Evolutionary conservation across 2,113 vertebrate genomes (phyloP).

Genomic region (Tursiops truncatus): DNA sequence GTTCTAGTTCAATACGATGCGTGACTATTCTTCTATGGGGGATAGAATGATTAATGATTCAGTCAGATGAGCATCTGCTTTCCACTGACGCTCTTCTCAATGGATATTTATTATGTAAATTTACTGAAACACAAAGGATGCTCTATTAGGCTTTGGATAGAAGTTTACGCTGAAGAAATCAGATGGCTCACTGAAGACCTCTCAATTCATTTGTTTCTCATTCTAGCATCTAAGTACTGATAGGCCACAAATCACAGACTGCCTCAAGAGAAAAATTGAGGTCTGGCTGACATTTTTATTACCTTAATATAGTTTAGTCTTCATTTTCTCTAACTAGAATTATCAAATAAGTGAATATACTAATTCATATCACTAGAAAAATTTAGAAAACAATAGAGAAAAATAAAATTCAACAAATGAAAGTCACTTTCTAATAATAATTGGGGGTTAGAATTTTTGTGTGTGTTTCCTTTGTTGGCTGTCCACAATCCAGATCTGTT

Average conservation of each 20-base stretch:
- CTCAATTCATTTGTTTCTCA: neutral
- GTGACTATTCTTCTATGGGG: constrained; percentile 16
- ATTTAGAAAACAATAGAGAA: neutral
- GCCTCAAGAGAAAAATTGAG: neutral
- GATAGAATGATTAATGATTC: constrained; percentile 24
- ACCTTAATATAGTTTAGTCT: neutral
- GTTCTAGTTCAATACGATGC: neutral
- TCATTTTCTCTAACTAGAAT: constrained; percentile 1
- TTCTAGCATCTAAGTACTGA: neutral
- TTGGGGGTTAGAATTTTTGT: neutral
- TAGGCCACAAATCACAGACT: neutral
- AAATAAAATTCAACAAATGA: neutral
- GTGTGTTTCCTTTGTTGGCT: neutral
- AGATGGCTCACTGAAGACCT: neutral
- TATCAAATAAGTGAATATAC: neutral
- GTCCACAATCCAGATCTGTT: neutral
- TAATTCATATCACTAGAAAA: neutral
- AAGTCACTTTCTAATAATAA: neutral
- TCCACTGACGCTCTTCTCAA: neutral
- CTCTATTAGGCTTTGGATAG: neutral
- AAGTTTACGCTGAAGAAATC: constrained; percentile 28
- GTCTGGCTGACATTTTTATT: constrained; percentile 14
- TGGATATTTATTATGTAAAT: neutral
- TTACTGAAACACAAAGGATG: neutral
- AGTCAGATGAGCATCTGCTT: constrained; percentile 40